Conservation (phyloP, 2,113 vertebrate species). For the Elachura formosa region DNA sequence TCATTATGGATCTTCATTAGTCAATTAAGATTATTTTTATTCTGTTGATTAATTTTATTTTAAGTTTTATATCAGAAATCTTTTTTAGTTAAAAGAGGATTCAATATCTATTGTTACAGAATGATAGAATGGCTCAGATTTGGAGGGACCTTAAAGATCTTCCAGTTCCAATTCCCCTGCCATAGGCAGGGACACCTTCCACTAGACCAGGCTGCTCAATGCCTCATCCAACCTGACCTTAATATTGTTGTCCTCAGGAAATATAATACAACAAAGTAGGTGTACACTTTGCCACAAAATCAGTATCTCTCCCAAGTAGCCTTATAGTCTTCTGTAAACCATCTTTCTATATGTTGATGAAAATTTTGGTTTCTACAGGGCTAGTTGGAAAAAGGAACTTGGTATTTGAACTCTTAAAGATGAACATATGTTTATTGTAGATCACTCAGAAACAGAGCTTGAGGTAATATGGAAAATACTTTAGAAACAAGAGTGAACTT, state of each 20-base stretch:
- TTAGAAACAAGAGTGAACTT: background rate
- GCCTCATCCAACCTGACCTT: background rate
- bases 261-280: background rate
- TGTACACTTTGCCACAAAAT: background rate
- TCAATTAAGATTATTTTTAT: background rate
- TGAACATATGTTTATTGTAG: background rate
- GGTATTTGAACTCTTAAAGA: background rate
- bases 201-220: background rate
- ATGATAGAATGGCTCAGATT: background rate
- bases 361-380: background rate
- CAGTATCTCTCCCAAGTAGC: background rate
- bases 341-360: background rate
- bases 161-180: background rate
- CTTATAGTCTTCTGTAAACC: background rate
- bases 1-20: background rate
- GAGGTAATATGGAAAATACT: background rate
- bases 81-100: background rate
- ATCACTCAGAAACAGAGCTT: background rate
- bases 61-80: background rate
- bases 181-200: background rate
- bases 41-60: background rate
- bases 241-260: background rate
- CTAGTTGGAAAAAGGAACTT: background rate
- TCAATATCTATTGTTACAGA: background rate
- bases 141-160: background rate